Base-by-base conservation (phyloP, 2,797 vertebrate genomes). In the Poeciliopsis paucimaculata region DNA sequence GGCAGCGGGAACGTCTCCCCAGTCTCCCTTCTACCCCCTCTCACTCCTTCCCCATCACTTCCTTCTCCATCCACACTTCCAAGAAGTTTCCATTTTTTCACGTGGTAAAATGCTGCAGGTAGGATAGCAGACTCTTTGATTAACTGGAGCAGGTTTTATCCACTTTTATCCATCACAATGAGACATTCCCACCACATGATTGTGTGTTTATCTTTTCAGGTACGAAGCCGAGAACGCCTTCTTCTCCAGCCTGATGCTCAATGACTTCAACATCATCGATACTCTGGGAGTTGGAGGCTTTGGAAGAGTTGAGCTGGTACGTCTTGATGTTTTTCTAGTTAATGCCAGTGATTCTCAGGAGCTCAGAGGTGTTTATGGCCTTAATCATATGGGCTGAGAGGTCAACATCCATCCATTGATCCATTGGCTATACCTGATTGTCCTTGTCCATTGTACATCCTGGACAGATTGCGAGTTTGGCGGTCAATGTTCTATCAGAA, bases 41-140 rank as follows among this genome's bases (percentile, higher is more conserved):
- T 55, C 43, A 60, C 87, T 92, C 84, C 45, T 72, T 92, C 86
- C 94, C 93, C 60, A 84, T 94, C 78, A 88, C 89, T 45, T 95
- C 93, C 15, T 96, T 95, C 92, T 94, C 95, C 77, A 91, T 96
- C 82, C 95, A 95, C 79, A 95, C 96, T 79, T 97, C 97, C 96
- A 98, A 97, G 96, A 98, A 95, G 95, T 98, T 98, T 95, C 97
- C 97, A 0, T 98, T 99, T 95, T 97, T 98, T 95, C 97, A 94
- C 83, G 90, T 94, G 72, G 95, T 99, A 55, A 98, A 97, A 96
- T 97, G 96, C 96, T 97, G 96, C 97, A 98, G 97, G 97, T 99
- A 97, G 0, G 96, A 96, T 46, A 26, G 36, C 49, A 15, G 26
- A n/a, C 11, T 23, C 1, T 51, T 20, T 36, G 10, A 26, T 57